These are phyloP conservation scores for Pogonus chalceus DNA, from an alignment of 1,140 invertebrate genomes.

Conservation along the genomic window DNA sequence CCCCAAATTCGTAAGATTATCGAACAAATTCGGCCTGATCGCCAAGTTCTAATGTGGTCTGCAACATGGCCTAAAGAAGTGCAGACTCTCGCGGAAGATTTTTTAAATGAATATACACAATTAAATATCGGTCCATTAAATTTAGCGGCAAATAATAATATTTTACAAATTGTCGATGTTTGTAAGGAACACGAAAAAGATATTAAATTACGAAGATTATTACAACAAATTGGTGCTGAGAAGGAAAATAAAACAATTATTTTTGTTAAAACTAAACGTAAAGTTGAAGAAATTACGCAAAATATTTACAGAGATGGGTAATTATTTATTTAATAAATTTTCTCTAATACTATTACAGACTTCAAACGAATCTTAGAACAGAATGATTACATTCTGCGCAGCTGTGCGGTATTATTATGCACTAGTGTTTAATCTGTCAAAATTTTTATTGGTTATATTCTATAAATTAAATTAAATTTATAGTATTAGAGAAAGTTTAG, in stretches of 20 bases:
- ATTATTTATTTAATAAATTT: constrained; percentile 72
- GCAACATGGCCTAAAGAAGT: constrained; percentile 99
- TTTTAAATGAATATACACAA: constrained; percentile 80
- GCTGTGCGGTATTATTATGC: too few relatives aligned
- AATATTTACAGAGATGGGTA: constrained; percentile 76
- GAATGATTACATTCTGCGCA: too few relatives aligned
- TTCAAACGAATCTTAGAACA: too few relatives aligned
- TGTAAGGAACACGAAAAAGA: constrained; percentile 85
- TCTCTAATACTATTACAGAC: too few relatives aligned
- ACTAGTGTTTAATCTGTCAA: too few relatives aligned
- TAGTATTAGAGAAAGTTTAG: too few relatives aligned
- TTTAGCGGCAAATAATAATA: constrained; percentile 93
- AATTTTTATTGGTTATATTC: too few relatives aligned
- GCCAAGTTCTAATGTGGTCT: constrained; percentile 96
- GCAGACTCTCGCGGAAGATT: constrained; percentile 84
- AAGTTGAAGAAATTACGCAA: constrained; percentile 87
- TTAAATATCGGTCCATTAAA: constrained; percentile 90
- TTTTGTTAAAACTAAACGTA: constrained; percentile 95
- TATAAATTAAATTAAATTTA: too few relatives aligned
- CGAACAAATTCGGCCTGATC: constrained; percentile 84
- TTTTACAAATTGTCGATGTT: constrained; percentile 89
- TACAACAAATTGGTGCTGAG: constrained; percentile 83
- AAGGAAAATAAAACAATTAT: constrained; percentile 89
- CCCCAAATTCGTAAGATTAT: constrained; percentile 92
- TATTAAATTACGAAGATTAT: constrained; percentile 69